Evolutionary conservation across 1,140 invertebrate species (phyloP), one percentile per base, ranked within the genome.

Genomic region (Hyles euphorbiae): DNA sequence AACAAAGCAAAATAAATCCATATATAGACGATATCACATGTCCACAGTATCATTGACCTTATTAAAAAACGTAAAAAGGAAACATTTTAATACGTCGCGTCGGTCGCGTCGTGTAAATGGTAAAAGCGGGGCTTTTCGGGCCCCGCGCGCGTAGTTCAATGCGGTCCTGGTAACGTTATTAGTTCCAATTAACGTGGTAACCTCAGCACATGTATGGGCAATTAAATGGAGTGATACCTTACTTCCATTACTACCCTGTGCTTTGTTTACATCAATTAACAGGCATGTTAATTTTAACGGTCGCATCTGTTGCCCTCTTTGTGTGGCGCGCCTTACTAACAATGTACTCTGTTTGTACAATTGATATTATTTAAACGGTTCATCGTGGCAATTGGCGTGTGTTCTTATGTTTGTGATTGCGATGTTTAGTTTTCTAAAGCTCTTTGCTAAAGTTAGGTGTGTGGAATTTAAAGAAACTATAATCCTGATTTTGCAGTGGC

Each of bases 221-320:
- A 87, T 83, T 87, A 83, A 84, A 83, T 79, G 74, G 79, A 84
- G 80, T 81, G 81, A 86, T 83, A 83, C 79, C 80, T 81, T 81
- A 73, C 79, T 80, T 84, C 83, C 83, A 87, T 87, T 87, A 85
- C 76, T 70, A 69, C 61, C 70, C 72, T 66, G 68, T 63, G 65
- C 63, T 68, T 78, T 87, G 83, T 85, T 87, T 84, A 84, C 74
- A 78, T 81, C 73, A 82, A 77, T 81, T 72, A 80, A 72, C 74
- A 77, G 60, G 70, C 72, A 58, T 62, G 74, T 75, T 87, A 81
- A 87, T 84, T 56, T 40, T 60, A 60, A 56, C 45, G 54, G 43
- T 56, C 54, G 58, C 56, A 65, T 55, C 48, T 58, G 46, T 48
- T 61, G 56, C 48, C 46, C 49, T 63, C 63, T 68, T 68, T 68